Base-by-base conservation (phyloP, 1,140 invertebrate genomes). In the Megalonaias nervosa region DNA sequence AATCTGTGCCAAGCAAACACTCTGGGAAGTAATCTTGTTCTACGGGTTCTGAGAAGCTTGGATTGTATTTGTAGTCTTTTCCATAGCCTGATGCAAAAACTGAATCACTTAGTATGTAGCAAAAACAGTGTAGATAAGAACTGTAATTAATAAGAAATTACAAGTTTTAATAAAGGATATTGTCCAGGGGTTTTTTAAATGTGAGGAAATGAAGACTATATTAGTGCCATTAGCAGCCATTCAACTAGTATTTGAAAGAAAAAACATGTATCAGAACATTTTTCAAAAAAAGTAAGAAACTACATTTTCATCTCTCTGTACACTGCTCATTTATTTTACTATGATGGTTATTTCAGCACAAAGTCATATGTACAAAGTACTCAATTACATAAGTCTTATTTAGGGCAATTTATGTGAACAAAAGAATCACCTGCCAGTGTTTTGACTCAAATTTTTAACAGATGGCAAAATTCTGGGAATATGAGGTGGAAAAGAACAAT, bases 41-140 rank as follows among this genome's bases (percentile, higher is more conserved):
- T 65, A 88, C 84, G 6, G 81, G 81, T 31, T 71, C 82, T 17
- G 73, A 60, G 66, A 61, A 84, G 55, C 76, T 74, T 19, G 84
- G 88, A 67, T 88, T 86, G 75, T 90, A 90, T 75, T 89, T 85
- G 82, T 91, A 91, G 23, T 81, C 89, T 81, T 89, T 87, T 38
- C 86, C 87, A 81, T 91, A 91, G 94, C 95, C 88, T 89, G 82
- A 19, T 48, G 38, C 38, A 48, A 48, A 48, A 48, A 84, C 80
- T 19, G 80, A 60, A 67, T 21, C 1, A 77, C 55, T 16, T 13
- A 66, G 4, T 23, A 15, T 38, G 26, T 17, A 1, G 17, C 56
- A 4, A 31, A 56, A 15, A 14, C 19, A 31, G 31, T 64, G 19
- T 16, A 62, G 5, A 38, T 11, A 61, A 26, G n/a, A 64, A 62